These are phyloP conservation scores for Emydoidea blandingii DNA, from an alignment of 2,797 vertebrate genomes.

Conservation along the genomic window DNA sequence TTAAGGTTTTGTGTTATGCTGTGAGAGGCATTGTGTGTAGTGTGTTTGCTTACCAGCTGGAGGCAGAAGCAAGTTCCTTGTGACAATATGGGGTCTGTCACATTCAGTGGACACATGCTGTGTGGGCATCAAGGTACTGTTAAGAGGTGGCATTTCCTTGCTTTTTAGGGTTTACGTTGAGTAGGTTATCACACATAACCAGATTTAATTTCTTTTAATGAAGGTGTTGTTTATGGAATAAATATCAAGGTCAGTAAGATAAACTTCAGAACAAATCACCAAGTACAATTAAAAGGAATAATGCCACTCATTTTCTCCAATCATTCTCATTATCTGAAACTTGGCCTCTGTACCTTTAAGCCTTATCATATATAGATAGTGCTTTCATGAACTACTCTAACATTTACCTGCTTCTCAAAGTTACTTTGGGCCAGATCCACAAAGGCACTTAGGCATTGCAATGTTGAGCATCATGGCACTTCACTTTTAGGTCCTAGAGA, in stretches of 20 bases:
- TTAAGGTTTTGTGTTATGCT: accelerated
- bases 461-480: no score
- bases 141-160: slow-evolving; percentile 10
- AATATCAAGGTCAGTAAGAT: slow-evolving; percentile 47
- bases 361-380: slow-evolving; percentile 28
- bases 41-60: neutral
- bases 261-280: slow-evolving; percentile 61
- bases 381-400: slow-evolving; percentile 25
- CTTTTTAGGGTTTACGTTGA: neutral
- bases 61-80: neutral
- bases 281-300: slow-evolving; percentile 60
- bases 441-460: no score
- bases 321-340: neutral
- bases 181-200: slow-evolving; percentile 32
- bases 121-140: neutral
- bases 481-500: no score
- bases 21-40: accelerated
- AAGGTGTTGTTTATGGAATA: slow-evolving; percentile 37
- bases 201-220: slow-evolving; percentile 56
- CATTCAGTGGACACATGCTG: neutral
- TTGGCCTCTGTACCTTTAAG: slow-evolving; percentile 44
- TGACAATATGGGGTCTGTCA: accelerated
- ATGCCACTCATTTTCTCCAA: slow-evolving; percentile 46
- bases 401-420: slow-evolving; percentile 2
- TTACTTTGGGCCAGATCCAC: neutral